Evolutionary conservation across 2,113 vertebrate species (phyloP), one percentile per base, ranked within the genome.

Genomic region (Pao palembangensis): DNA sequence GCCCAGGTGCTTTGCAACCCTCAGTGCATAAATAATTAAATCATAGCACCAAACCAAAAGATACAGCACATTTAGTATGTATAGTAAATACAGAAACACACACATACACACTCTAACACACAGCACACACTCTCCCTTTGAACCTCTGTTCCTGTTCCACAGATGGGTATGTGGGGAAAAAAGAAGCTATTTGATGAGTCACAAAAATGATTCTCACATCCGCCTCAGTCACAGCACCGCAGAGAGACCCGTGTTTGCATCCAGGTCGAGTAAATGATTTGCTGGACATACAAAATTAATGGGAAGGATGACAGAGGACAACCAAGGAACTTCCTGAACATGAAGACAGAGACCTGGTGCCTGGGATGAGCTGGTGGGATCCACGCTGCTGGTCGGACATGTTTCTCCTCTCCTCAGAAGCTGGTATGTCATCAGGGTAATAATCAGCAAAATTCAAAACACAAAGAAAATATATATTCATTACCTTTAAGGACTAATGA

Each of bases 201-300:
- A 68, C 62, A 60, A 46, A 70, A 78, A 80, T 23, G 67, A 79
- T 68, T 57, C 61, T 65, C 64, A 57, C 13, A 0, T 76, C 60
- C 57, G 58, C 63, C 55, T 62, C 51, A 23, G 67, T 51, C 48
- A 47, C 7, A 1, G 51, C 19, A 53, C 60, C 58, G 20, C 0
- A n/a, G 61, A 69, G 65, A 75, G 17, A 58, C 15, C 0, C 42
- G 59, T 64, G 68, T 78, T 66, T 44, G 49, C 61, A 38, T 73
- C 20, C 34, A 57, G 51, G 21, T 43, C 46, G 50, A 58, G 56
- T 41, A 58, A 83, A 63, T 46, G 43, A 60, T 79, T 82, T 67
- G 58, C 50, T 67, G 48, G 58, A 58, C 64, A 73, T 76, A 54
- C 62, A 76, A 44, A 56, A 79, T 82, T 77, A 75, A 84, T 75